Conservation (phyloP, 2,888 invertebrate species). For the Trichopria drosophilae region DNA sequence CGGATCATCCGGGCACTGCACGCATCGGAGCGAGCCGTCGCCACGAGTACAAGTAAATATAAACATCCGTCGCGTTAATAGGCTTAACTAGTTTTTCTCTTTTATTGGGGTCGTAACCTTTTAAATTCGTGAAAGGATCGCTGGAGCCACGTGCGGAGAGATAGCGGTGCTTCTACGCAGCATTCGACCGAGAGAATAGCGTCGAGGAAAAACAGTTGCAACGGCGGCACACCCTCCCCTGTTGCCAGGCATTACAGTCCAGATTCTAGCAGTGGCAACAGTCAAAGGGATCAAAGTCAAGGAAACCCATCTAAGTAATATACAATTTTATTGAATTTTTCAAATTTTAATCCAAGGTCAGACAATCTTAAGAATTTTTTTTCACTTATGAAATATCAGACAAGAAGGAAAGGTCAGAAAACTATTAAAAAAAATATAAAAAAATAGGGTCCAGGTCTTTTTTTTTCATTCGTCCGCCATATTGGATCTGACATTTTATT, state of each 20-base stretch:
- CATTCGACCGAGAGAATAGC: slow-evolving; percentile 61
- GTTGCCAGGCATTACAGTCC: slow-evolving; percentile 52
- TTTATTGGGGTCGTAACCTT: background rate
- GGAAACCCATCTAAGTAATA: no score
- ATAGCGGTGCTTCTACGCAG: slow-evolving; percentile 78
- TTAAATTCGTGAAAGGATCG: slow-evolving; percentile 46
- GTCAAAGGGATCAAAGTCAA: slow-evolving; percentile 55
- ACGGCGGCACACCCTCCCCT: slow-evolving; percentile 49
- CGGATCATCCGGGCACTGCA: slow-evolving; percentile 81
- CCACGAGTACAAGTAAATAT: slow-evolving; percentile 52
- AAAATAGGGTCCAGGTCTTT: no score
- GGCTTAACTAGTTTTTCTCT: background rate
- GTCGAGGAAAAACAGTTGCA: slow-evolving; percentile 48
- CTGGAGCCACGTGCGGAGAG: slow-evolving; percentile 62
- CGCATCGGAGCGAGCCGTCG: slow-evolving; percentile 78
- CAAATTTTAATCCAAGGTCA: background rate
- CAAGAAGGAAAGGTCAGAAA: no score
- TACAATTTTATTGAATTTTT: no score
- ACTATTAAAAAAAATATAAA: no score
- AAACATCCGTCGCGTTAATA: background rate
- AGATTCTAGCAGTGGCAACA: slow-evolving; percentile 54
- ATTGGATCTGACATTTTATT: no score
- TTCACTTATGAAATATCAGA: no score
- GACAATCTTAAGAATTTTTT: no score
- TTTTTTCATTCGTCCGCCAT: no score